Conservation (phyloP, 2,888 invertebrate species). For the Napeogenes inachia region DNA sequence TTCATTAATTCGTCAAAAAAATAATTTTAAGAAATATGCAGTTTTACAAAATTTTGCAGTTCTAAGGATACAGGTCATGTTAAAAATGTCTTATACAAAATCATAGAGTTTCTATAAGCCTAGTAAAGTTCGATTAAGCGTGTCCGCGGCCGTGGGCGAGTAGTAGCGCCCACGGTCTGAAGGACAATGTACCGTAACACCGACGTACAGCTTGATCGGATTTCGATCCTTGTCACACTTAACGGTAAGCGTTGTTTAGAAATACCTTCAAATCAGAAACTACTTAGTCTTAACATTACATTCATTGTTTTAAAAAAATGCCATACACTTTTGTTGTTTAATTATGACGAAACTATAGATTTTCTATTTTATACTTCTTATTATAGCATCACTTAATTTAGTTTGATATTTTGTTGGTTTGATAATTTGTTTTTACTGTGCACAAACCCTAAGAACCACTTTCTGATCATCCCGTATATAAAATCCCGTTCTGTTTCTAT, state of each 20-base stretch:
- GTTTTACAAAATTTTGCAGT: too few species aligned
- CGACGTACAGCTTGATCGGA: conserved; percentile 44
- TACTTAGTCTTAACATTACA: background rate
- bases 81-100: too few species aligned
- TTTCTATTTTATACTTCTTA: too few species aligned
- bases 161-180: conserved; percentile 67
- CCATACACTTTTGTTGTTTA: too few species aligned
- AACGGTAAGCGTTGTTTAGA: conserved; percentile 5
- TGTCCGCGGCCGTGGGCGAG: conserved; percentile 59
- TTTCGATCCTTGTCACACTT: conserved; percentile 1
- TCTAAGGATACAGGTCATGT: too few species aligned
- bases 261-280: background rate
- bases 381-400: too few species aligned
- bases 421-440: background rate
- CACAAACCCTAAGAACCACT: conserved; percentile 4
- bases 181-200: conserved; percentile 73
- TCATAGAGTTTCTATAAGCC: conserved; percentile 7
- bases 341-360: too few species aligned
- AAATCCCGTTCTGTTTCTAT: conserved; percentile 55
- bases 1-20: too few species aligned
- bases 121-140: conserved; percentile 33
- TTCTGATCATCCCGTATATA: conserved; percentile 40
- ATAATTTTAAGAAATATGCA: too few species aligned
- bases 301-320: too few species aligned
- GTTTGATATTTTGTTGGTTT: too few species aligned